phyloP scores from a whole-genome alignment of 2,113 vertebrate species.

The Garra rufa region DNA sequence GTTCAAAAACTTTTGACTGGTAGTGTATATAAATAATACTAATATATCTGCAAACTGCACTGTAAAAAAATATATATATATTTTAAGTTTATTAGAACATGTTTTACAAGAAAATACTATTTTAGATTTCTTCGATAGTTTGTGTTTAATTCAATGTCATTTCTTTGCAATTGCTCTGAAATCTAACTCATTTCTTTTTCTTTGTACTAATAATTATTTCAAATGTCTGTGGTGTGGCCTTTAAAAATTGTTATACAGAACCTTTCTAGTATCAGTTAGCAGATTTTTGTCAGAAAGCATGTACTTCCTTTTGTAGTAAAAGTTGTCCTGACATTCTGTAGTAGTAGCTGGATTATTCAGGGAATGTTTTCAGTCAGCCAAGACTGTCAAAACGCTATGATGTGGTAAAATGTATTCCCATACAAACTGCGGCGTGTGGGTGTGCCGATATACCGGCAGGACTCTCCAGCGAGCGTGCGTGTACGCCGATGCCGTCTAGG shows the following conservation, averaged over 20 bases:
- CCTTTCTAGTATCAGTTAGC: not conserved
- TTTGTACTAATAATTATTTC: not conserved
- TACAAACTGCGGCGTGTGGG: constrained; percentile 5
- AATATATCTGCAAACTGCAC: not conserved
- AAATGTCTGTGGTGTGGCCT: not conserved
- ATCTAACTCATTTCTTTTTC: not conserved
- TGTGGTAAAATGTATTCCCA: constrained; percentile 15
- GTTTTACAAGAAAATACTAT: too few relatives aligned
- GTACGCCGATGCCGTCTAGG: constrained; percentile 25
- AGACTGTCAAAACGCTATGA: not conserved
- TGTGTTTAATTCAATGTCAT: too few relatives aligned
- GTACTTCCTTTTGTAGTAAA: constrained; percentile 17
- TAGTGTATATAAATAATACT: not conserved
- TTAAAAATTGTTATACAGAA: not conserved
- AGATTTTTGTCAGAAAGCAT: constrained; percentile 8
- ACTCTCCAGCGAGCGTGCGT: not conserved
- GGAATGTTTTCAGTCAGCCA: constrained; percentile 12
- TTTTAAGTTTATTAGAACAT: too few relatives aligned
- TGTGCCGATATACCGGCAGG: not conserved
- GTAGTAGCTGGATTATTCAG: not conserved
- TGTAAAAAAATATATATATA: not conserved
- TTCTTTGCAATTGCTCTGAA: not conserved
- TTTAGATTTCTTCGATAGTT: too few relatives aligned
- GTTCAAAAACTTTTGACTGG: too few relatives aligned
- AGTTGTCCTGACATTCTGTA: constrained; percentile 4